These are phyloP conservation scores for Drosophila oshimai DNA, from an alignment of 1,140 invertebrate genomes.

Conservation along the genomic window DNA sequence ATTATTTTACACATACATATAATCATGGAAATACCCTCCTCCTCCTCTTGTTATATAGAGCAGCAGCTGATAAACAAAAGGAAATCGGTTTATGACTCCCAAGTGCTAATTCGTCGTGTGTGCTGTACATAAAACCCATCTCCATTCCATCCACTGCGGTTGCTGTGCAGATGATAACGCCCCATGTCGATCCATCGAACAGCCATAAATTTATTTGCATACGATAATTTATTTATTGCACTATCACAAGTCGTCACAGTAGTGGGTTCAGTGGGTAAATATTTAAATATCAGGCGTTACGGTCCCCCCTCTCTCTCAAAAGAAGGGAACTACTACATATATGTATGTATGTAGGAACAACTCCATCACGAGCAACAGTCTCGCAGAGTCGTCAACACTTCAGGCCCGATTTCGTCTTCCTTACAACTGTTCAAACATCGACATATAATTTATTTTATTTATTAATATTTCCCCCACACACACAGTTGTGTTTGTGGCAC, in stretches of 20 bases:
- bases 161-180: conserved; percentile 51
- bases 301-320: neutral
- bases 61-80: conserved; percentile 28
- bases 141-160: neutral
- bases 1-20: too few relatives aligned
- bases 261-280: conserved; percentile 24
- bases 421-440: conserved; percentile 72
- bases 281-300: conserved; percentile 31
- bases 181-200: conserved; percentile 21
- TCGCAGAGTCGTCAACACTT: conserved; percentile 34
- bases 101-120: conserved; percentile 66
- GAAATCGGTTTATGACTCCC: conserved; percentile 5
- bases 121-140: conserved; percentile 59
- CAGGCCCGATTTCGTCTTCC: conserved; percentile 50
- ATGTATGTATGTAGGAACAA: too few relatives aligned
- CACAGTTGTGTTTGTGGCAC: conserved; percentile 1
- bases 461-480: conserved; percentile 38
- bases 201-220: conserved; percentile 74
- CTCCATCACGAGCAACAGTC: conserved; percentile 10
- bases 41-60: neutral
- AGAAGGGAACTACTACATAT: neutral
- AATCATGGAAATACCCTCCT: neutral
- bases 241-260: conserved; percentile 9
- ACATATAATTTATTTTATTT: conserved; percentile 40
- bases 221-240: conserved; percentile 78